Evolutionary conservation across 1,140 invertebrate species (phyloP), one percentile per base, ranked within the genome.

Genomic region (Atta colombica): DNA sequence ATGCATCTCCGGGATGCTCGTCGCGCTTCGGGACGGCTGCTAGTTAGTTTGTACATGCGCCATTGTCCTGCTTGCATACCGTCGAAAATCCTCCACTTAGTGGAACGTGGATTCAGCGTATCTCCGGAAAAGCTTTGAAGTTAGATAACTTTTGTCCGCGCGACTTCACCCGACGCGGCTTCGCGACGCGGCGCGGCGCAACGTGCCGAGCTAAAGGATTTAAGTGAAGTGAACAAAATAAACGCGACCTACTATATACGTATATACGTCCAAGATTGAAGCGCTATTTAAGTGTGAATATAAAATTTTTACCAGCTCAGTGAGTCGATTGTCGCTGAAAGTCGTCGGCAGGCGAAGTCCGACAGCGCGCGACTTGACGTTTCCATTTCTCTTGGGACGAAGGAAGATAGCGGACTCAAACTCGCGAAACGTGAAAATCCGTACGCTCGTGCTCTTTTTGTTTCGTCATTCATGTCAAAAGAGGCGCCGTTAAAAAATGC

Each of bases 261-360:
- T 45, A 82, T 72, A 72, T 68, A 69, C 49, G 65, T 28, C 21
- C 78, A 49, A 82, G 80, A 84, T 84, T 61, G 68, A 74, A 39
- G 80, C 80, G 80, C 68, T 84, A 51, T 84, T 84, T 74, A 84
- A 84, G 69, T 74, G 80, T 61, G 68, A 84, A 84, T 82, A 82
- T 74, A 84, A 84, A 61, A 84, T 74, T 84, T 84, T 74, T 61
- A 61, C n/a, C 68, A 28, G 80, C 39, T 84, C 80, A 74, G 60
- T 84, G 80, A 84, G 16, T 84, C 80, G 68, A 61, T 82, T 81
- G 77, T 69, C 55, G 55, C 28, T n/a, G 69, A 84, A 74, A 51
- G 69, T 61, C 69, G 55, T 82, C 55, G 35, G 66, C 66, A 25
- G 18, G 55, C 78, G 10, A 71, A 53, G 39, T 61, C 53, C 53